Base-by-base conservation (phyloP, 1,140 invertebrate genomes). In the Eumeta japonica region DNA sequence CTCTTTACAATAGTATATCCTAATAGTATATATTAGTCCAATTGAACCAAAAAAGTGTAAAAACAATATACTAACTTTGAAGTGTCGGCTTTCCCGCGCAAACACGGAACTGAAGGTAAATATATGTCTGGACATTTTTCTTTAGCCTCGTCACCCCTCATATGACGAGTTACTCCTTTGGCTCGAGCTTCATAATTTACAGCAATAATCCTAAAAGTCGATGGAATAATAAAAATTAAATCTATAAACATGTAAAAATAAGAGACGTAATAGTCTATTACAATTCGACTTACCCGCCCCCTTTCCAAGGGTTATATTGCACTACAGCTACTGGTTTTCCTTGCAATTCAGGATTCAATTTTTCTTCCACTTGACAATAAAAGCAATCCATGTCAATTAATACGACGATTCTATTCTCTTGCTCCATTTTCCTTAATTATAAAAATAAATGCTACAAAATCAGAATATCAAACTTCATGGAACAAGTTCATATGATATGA, bases 341-440 rank as follows among this genome's bases (percentile, higher is more conserved):
- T 62, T 80, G 78, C 43, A 90, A 78, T 34, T 81, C 73, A 2
- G 93, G 92, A 56, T 92, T 79, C 15, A 90, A 70, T 70, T 92
- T 86, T 58, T 92, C 87, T 78, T 98, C 95, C 1, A 98, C 95
- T 81, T 93, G 90, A 54, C 94, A 96, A 68, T 94, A 98, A 71
- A 98, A 98, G 78, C 95, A 98, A 66, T 98, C 96, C 94, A 98
- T 98, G 58, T 98, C 96, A 37, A 98, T 86, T 30, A 98, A 76
- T 3, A 88, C 83, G 12, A 98, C 78, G 19, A 96, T 82, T 56
- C 92, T 72, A 41, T 68, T 72, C 45, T 72, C 60, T 43, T 48
- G 38, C 18, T 67, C 55, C 66, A 71, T 74, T 43, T 45, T 56
- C 13, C 11, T 29, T 27, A 28, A 18, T 17, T 17, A 33, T 7